A percentile compares a stretch with the other conserved stretches of the same genome.
Conservation (phyloP, 1,140 invertebrate genomes). For the Euura lappo region DNA sequence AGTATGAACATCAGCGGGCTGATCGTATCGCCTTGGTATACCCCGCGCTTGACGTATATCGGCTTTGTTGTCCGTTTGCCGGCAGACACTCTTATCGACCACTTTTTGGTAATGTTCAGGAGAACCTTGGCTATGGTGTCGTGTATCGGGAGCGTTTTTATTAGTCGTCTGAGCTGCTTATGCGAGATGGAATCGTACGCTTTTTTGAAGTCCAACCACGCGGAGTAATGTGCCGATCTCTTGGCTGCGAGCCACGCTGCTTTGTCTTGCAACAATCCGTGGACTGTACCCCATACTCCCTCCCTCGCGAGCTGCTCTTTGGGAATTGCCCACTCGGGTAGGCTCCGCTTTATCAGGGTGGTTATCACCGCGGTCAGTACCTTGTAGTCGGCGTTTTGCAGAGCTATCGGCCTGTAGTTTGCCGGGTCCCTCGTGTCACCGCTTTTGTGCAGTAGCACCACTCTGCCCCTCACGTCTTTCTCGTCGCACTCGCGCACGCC, state of each 20-base stretch:
- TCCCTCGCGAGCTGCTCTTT: slow-evolving; percentile 30
- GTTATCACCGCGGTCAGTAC: slow-evolving; percentile 28
- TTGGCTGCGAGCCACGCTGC: slow-evolving; percentile 14
- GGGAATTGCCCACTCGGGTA: slow-evolving; percentile 27
- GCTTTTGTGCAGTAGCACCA: not conserved
- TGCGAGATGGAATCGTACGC: slow-evolving; percentile 33
- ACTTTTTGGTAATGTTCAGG: slow-evolving; percentile 23
- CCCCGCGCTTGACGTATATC: too few species aligned
- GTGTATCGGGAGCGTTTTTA: slow-evolving; percentile 22
- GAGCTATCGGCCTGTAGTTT: slow-evolving; percentile 36
- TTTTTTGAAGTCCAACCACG: slow-evolving; percentile 34
- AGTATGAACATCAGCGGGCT: too few species aligned
- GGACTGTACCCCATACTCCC: slow-evolving; percentile 29
- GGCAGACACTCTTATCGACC: slow-evolving; percentile 13
- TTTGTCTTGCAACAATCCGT: slow-evolving; percentile 31
- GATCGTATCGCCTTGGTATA: too few species aligned
- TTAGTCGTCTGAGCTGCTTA: slow-evolving; percentile 17
- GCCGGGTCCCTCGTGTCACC: slow-evolving; percentile 21
- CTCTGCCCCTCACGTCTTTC: slow-evolving; percentile 15
- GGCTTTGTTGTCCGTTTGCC: too few species aligned
- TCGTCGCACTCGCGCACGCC: not conserved
- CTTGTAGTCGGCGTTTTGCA: slow-evolving; percentile 31
- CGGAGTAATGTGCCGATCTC: slow-evolving; percentile 22
- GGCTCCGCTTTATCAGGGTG: slow-evolving; percentile 13
- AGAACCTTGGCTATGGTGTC: slow-evolving; percentile 23